Base-by-base conservation (phyloP, 2,797 vertebrate genomes). In the Falco cherrug region DNA sequence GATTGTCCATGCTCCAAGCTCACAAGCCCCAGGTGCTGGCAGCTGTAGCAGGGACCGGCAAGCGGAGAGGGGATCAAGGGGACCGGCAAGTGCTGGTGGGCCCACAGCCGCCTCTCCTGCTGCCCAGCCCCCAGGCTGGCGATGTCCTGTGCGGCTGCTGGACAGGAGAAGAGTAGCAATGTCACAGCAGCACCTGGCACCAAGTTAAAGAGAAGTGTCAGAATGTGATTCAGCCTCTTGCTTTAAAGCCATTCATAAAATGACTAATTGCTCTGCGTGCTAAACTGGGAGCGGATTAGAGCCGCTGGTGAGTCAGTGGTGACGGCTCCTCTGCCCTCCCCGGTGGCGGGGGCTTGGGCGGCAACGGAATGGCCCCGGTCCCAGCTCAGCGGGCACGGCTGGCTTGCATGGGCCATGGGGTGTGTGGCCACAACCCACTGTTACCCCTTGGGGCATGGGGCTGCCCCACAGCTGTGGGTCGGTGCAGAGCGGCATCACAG, bases 161-260 rank as follows among this genome's bases (percentile, higher is more conserved):
- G 48, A 17, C 0, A 4, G 43, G 20, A 16, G 18, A n/a, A 56
- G 53, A 48, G 65, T 68, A 83, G 74, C 56, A 11, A 54, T 4
- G 73, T 77, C 89, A 53, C 57, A 20, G 86, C 57, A 39, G 39
- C 5, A 5, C 69, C 71, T 17, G 53, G 75, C 84, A 73, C 64
- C 3, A 1, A 20, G 60, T 67, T 43, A 47, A 28, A 80, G 37
- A 39, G 8, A 25, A 83, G 84, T 54, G 75, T 48, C 76, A 37
- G 81, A 70, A 54, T 35, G 84, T 35, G 91, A 93, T 93, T 91
- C 93, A 93, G 78, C 64, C 89, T 89, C 89, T 51, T 48, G 84
- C 33, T 60, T 87, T 85, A 43, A 84, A 95, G 84, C 73, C 79
- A 92, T 96, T 96, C 82, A 89, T 84, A 79, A 89, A 96, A 94